Conservation (phyloP, 2,888 invertebrate genomes). For the Cephalotes varians region DNA sequence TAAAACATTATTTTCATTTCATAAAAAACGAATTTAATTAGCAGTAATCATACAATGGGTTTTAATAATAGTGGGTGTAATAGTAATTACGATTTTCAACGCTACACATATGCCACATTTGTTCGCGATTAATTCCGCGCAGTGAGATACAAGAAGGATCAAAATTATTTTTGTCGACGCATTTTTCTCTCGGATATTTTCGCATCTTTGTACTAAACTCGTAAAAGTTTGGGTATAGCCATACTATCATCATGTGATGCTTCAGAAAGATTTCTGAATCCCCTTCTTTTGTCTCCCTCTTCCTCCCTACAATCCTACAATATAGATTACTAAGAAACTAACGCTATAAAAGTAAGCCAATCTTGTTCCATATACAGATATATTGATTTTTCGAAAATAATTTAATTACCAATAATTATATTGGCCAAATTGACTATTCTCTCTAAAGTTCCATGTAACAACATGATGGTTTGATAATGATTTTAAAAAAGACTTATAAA, state of each 20-base stretch:
- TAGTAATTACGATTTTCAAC: not conserved
- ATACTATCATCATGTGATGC: not conserved
- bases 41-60: not conserved
- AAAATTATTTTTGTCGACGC: slow-evolving; percentile 13
- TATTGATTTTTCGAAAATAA: slow-evolving; percentile 11
- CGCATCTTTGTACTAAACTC: not conserved
- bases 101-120: not conserved
- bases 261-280: slow-evolving; percentile 14
- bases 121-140: not conserved
- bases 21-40: slow-evolving; percentile 8
- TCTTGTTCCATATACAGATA: not conserved
- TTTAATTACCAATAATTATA: not conserved
- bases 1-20: not conserved
- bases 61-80: not conserved
- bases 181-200: slow-evolving; percentile 16
- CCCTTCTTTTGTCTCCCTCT: not conserved
- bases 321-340: slow-evolving; percentile 10
- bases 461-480: not conserved
- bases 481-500: not conserved
- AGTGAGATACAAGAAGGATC: not conserved
- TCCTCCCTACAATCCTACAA: not conserved
- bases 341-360: not conserved
- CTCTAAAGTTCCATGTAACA: not conserved
- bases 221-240: slow-evolving; percentile 15
- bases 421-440: not conserved